Conservation (phyloP, 2,797 vertebrate species). For the Micropoecilia bifurca region DNA sequence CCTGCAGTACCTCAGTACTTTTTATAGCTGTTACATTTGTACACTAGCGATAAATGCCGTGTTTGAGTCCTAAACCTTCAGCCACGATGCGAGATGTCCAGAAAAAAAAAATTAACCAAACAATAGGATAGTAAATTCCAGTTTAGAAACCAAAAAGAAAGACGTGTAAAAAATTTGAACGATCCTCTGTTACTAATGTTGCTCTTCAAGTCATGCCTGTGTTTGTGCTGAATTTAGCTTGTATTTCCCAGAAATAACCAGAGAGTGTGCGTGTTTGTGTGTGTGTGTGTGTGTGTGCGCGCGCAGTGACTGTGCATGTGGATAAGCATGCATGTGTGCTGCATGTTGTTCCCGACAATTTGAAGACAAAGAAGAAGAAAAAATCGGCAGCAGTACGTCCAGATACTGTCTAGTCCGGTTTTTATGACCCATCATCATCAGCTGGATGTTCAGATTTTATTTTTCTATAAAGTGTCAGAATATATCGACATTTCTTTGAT, state of each 20-base stretch:
- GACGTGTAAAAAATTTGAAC: background rate
- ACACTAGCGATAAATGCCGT: slow-evolving; percentile 4
- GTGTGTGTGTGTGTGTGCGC: background rate
- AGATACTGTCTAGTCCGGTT: slow-evolving; percentile 36
- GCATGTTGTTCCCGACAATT: slow-evolving; percentile 27
- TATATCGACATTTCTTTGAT: slow-evolving; percentile 53
- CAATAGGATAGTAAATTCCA: background rate
- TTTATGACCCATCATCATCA: slow-evolving; percentile 48
- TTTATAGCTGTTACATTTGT: slow-evolving; percentile 22
- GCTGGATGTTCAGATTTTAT: slow-evolving; percentile 71
- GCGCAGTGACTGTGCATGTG: slow-evolving; percentile 3
- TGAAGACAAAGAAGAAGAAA: background rate
- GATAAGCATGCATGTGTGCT: background rate
- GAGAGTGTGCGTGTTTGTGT: background rate
- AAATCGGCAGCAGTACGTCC: slow-evolving; percentile 21
- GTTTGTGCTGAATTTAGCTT: slow-evolving; percentile 23
- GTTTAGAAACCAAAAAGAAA: slow-evolving; percentile 4
- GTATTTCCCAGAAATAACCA: background rate
- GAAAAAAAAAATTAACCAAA: background rate
- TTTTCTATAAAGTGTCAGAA: slow-evolving; percentile 69
- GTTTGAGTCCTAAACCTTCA: slow-evolving; percentile 7
- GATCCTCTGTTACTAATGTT: slow-evolving; percentile 11
- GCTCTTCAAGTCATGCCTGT: slow-evolving; percentile 20
- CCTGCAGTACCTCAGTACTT: slow-evolving; percentile 38
- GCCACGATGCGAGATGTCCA: background rate